Conservation (phyloP, 2,113 vertebrate species). For the Oceanites oceanicus region DNA sequence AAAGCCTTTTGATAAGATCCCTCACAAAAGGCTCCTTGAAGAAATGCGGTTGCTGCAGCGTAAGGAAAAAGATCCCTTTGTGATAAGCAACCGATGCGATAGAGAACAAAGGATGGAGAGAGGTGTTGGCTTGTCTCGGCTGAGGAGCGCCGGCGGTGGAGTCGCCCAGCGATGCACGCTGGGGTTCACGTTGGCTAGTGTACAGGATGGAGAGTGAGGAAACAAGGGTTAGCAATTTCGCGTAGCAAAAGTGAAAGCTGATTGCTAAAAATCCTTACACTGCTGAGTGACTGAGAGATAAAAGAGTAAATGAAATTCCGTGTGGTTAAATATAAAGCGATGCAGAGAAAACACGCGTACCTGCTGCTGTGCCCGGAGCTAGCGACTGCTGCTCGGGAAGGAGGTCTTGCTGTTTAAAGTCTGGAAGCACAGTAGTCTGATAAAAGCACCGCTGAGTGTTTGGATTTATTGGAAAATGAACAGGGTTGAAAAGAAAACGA, state of each 20-base stretch:
- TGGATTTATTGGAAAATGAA: neutral
- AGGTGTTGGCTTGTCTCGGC: neutral
- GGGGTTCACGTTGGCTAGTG: fast-evolving
- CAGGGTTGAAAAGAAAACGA: neutral
- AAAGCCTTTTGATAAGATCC: neutral
- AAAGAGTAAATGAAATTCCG: neutral
- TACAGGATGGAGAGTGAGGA: neutral
- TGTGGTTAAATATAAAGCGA: neutral
- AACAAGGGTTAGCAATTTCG: neutral
- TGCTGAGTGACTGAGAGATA: neutral
- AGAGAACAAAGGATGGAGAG: neutral
- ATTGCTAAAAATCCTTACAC: neutral
- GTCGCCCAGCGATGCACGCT: neutral
- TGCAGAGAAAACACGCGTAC: fast-evolving
- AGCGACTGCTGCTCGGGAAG: neutral
- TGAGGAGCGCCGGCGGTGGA: fast-evolving
- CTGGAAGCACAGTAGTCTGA: neutral
- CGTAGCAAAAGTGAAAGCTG: neutral
- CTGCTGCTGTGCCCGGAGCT: neutral
- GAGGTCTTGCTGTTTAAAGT: neutral
- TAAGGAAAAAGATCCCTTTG: neutral
- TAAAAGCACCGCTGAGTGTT: neutral
- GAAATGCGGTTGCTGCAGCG: neutral
- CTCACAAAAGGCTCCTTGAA: neutral
- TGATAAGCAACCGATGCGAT: fast-evolving